These are phyloP conservation scores for Brachylomia viminalis DNA, from an alignment of 2,888 invertebrate genomes.

Conservation along the genomic window DNA sequence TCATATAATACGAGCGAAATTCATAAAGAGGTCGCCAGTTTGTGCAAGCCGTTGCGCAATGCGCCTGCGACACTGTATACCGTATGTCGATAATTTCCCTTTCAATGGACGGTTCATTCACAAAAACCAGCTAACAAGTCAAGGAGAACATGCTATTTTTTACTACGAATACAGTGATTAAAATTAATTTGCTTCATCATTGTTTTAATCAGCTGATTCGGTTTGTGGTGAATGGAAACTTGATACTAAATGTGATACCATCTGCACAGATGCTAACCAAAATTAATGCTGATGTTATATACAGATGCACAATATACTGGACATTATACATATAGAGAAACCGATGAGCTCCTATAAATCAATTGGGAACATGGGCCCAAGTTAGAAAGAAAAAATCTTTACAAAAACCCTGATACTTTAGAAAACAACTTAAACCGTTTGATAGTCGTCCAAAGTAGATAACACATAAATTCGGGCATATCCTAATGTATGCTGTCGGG, in stretches of 20 bases:
- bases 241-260: background rate
- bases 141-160: conserved; percentile 59
- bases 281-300: background rate
- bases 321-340: background rate
- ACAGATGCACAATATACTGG: background rate
- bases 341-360: background rate
- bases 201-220: conserved; percentile 33
- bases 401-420: background rate
- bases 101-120: conserved; percentile 74
- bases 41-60: conserved; percentile 71
- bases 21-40: conserved; percentile 68
- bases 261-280: background rate
- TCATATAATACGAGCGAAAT: conserved; percentile 58
- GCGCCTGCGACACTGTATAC: conserved; percentile 66
- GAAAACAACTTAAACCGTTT: conserved; percentile 1
- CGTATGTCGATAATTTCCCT: conserved; percentile 69
- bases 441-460: background rate
- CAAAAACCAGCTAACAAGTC: conserved; percentile 51
- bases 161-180: conserved; percentile 40
- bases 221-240: conserved; percentile 21
- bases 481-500: background rate
- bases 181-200: conserved; percentile 21
- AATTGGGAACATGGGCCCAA: background rate
- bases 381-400: background rate
- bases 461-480: conserved; percentile 4